These are phyloP conservation scores for Ficedula albicollis DNA, from an alignment of 2,797 vertebrate species.

Conservation along the genomic window DNA sequence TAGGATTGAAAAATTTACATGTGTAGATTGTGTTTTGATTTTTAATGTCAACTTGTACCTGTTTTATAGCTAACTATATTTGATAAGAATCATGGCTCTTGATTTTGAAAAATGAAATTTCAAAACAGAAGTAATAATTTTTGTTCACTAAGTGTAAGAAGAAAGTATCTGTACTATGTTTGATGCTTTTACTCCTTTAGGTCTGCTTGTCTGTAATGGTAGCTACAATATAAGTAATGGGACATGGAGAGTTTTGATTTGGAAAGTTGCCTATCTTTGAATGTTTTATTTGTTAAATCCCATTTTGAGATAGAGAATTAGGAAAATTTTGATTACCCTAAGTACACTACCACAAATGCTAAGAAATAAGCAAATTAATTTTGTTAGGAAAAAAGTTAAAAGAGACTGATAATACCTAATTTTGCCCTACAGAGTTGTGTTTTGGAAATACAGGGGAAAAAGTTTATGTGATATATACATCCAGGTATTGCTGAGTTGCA, in stretches of 20 bases:
- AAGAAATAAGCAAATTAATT: neutral
- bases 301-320: neutral
- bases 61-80: neutral
- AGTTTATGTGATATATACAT: neutral
- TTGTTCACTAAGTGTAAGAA: neutral
- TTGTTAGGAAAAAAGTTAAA: neutral
- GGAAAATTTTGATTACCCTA: neutral
- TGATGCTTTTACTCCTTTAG: neutral
- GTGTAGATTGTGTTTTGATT: neutral
- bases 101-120: neutral
- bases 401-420: neutral
- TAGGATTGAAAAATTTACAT: neutral
- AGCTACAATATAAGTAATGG: neutral
- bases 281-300: neutral
- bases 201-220: neutral
- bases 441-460: neutral
- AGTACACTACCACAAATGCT: neutral
- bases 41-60: neutral
- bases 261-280: neutral
- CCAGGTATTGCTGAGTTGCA: neutral
- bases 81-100: neutral
- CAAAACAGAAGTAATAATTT: neutral
- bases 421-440: neutral
- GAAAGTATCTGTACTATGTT: neutral
- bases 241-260: neutral